Base-by-base conservation (phyloP, 2,888 invertebrate genomes). In the Aspidiotus destructor region DNA sequence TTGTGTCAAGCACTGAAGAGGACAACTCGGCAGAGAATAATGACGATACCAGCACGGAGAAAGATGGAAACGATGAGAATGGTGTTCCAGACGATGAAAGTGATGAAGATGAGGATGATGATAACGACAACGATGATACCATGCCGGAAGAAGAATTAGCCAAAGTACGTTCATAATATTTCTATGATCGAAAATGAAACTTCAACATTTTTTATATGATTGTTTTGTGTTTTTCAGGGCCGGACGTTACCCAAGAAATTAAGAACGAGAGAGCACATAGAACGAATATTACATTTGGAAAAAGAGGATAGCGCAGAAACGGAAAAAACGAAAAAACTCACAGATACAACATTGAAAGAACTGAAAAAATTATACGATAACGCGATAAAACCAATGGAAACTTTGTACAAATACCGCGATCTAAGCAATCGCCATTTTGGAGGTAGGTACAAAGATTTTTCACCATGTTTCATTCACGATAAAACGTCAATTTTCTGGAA, bases 381-480 rank as follows among this genome's bases (percentile, higher is more conserved):
- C 72, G 89, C 92, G 5, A 90, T 95, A 62, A 90, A 92, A 77
- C 94, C 94, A 0, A 79, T 95, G 74, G 95, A 95, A 81, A 84
- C 83, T n/a, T 78, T 91, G 42, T 96, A 92, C 78, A 93, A 92
- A 77, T 95, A 93, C 76, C 84, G 91, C 74, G 93, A 94, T 77
- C 82, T 95, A 69, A 93, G 93, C 77, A 92, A 92, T 77, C 84
- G 92, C 72, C 92, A 90, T 79, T 92, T 92, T 75, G 89, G 92
- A 75, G 83, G 83, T 82, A 75, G 74, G 58, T 61, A 54, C 7
- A 2, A 28, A 28, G 5, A 28, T 28, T 28, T 28, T 28, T 5
- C 28, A 28, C 28, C 2, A 28, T 5, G 28, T 28, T 28, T 28
- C 28, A 28, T 28, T 5, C n/a, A n/a, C n/a, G n/a, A n/a, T n/a